Conservation (phyloP, 2,113 vertebrate species). For the Lepus europaeus region DNA sequence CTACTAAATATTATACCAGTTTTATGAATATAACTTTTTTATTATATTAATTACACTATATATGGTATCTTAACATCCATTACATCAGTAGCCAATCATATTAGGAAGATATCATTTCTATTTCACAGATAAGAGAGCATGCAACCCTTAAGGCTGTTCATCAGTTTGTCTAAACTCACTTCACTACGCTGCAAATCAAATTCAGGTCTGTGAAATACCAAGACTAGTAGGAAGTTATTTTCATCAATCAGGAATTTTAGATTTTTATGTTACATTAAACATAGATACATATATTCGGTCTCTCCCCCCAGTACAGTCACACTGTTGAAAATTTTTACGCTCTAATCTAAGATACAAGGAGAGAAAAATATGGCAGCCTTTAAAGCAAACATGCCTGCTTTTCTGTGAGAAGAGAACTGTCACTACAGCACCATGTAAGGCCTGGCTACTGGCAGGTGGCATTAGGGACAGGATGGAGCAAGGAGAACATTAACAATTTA, state of each 20-base stretch:
- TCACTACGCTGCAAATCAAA: background rate
- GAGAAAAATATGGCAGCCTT: background rate
- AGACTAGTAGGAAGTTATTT: background rate
- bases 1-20: background rate
- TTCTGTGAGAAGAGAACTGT: background rate
- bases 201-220: background rate
- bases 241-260: background rate
- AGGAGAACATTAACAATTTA: constrained; percentile 69
- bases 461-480: background rate
- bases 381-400: constrained; percentile 31
- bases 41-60: background rate
- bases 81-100: background rate
- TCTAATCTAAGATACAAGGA: background rate
- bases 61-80: background rate
- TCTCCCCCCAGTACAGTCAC: background rate
- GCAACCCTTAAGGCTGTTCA: background rate
- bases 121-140: background rate
- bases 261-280: background rate
- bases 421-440: background rate
- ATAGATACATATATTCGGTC: no score
- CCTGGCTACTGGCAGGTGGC: constrained; percentile 65
- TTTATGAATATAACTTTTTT: background rate
- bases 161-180: background rate
- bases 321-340: background rate
- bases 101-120: background rate